phyloP scores from a whole-genome alignment of 2,888 invertebrate genomes.

The Lithophane ornitopus region DNA sequence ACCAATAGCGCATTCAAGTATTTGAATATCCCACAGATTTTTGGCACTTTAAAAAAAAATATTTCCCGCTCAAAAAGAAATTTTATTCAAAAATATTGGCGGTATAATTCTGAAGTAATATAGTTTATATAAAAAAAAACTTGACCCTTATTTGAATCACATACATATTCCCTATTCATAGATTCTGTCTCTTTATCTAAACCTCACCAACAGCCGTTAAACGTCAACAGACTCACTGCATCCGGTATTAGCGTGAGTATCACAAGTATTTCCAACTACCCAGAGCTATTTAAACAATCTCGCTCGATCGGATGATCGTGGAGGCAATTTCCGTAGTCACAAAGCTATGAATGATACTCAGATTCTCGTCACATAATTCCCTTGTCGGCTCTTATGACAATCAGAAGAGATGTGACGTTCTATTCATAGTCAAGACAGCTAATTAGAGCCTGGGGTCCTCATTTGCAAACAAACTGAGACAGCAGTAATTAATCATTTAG shows the following conservation, averaged over 20 bases:
- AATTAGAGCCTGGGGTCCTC: background rate
- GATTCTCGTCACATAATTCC: background rate
- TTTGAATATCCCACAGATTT: too few relatives aligned
- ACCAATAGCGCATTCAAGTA: too few relatives aligned
- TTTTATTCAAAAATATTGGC: too few relatives aligned
- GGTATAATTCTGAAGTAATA: too few relatives aligned
- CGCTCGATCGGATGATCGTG: background rate
- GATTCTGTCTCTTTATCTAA: background rate
- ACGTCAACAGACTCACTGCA: background rate
- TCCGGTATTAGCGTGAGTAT: slow-evolving; percentile 14
- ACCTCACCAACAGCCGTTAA: background rate
- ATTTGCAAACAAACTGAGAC: background rate
- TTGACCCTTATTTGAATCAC: too few relatives aligned
- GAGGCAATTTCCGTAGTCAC: background rate
- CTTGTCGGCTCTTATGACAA: background rate
- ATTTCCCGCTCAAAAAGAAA: too few relatives aligned
- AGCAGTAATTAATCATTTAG: background rate
- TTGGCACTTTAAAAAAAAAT: too few relatives aligned
- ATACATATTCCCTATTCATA: too few relatives aligned
- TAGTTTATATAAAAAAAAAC: too few relatives aligned
- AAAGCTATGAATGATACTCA: background rate
- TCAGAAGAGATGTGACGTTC: background rate
- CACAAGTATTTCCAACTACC: slow-evolving; percentile 22
- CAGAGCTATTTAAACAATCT: slow-evolving; percentile 18
- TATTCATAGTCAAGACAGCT: background rate